These are phyloP conservation scores for Rapana venosa DNA, from an alignment of 2,888 invertebrate genomes.

Conservation along the genomic window DNA sequence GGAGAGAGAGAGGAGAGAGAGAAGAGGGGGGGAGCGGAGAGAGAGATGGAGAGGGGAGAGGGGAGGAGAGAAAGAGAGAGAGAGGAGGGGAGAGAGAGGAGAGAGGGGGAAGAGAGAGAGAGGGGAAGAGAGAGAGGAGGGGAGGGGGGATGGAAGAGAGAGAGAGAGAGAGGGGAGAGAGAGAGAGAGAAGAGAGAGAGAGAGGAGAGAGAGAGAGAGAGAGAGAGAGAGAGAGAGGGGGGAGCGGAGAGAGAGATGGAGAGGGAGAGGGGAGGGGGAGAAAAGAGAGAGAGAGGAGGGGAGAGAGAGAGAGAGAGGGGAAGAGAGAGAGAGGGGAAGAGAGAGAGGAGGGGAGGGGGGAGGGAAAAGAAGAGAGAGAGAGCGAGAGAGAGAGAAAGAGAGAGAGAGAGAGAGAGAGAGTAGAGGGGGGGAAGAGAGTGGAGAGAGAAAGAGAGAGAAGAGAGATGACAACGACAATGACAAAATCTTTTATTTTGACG, in stretches of 20 bases:
- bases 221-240: not conserved
- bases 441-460: not conserved
- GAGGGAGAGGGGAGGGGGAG: not conserved
- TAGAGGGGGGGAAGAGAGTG: constrained; percentile 12
- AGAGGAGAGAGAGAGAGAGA: constrained; percentile 12
- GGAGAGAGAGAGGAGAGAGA: not conserved
- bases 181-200: not conserved
- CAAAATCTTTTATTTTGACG: too few relatives aligned
- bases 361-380: not conserved
- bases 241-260: not conserved
- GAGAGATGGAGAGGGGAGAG: too few relatives aligned
- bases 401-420: constrained; percentile 7
- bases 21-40: not conserved
- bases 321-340: not conserved
- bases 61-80: not conserved
- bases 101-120: constrained; percentile 10
- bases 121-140: constrained; percentile 9
- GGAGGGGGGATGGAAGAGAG: not conserved
- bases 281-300: constrained; percentile 7
- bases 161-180: not conserved
- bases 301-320: constrained; percentile 11
- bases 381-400: not conserved
- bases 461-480: not conserved
- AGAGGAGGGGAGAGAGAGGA: constrained; percentile 4
- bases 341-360: not conserved